These are phyloP conservation scores for Orthosia cruda DNA, from an alignment of 2,888 invertebrate genomes.

Conservation along the genomic window DNA sequence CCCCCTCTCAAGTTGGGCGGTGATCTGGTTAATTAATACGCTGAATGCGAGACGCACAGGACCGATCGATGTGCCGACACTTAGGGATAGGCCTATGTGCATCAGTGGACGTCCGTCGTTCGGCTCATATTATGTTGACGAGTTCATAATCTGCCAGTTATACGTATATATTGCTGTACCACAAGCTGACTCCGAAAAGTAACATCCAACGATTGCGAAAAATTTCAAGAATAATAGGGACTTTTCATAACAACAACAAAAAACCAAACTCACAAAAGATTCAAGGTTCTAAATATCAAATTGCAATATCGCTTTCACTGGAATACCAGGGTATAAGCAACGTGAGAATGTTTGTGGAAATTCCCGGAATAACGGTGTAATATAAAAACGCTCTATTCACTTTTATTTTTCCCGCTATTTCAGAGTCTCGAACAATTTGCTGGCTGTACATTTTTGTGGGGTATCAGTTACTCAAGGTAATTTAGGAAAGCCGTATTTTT, in stretches of 20 bases:
- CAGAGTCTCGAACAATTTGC: constrained; percentile 39
- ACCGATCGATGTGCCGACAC: too few relatives aligned
- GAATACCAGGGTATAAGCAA: constrained; percentile 55
- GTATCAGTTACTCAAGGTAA: constrained; percentile 47
- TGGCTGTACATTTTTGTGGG: constrained; percentile 32
- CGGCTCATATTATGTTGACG: too few relatives aligned
- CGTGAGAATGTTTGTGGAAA: constrained; percentile 36
- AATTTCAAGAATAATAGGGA: neutral
- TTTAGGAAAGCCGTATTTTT: constrained; percentile 26
- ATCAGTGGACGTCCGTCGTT: too few relatives aligned
- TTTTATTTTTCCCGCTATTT: constrained; percentile 42
- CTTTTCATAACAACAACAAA: neutral
- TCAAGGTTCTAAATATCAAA: constrained; percentile 27
- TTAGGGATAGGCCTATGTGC: too few relatives aligned
- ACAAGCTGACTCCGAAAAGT: neutral
- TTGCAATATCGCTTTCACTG: constrained; percentile 25
- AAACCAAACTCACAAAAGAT: neutral
- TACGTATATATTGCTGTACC: too few relatives aligned
- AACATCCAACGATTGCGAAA: neutral
- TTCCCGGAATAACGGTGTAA: constrained; percentile 26
- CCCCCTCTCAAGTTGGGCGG: too few relatives aligned
- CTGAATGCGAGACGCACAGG: too few relatives aligned
- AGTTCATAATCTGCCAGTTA: too few relatives aligned
- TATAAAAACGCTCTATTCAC: constrained; percentile 51
- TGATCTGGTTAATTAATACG: too few relatives aligned